phyloP scores from a whole-genome alignment of 2,113 vertebrate species.

The Corythoichthys haematopterus region DNA sequence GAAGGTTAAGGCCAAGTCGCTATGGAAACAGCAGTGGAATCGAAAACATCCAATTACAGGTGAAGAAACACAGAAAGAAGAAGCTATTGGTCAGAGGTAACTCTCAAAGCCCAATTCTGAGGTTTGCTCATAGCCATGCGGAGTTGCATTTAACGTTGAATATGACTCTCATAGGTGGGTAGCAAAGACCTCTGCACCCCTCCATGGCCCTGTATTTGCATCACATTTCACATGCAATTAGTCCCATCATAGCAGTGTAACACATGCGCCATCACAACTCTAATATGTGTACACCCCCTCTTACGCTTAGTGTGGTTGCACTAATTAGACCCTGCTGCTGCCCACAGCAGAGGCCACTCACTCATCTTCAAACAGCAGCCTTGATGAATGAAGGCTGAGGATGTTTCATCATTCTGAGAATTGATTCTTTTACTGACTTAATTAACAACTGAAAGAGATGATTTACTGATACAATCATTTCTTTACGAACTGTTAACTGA shows the following conservation, averaged over 20 bases:
- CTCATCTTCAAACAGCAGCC: constrained; percentile 8
- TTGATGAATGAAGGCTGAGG: too few relatives aligned
- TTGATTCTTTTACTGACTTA: too few relatives aligned
- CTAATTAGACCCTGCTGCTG: constrained; percentile 43
- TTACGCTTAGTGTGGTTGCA: constrained; percentile 33
- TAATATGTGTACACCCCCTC: constrained; percentile 31
- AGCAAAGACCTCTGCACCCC: not conserved
- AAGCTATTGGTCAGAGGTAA: constrained; percentile 31
- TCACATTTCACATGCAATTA: constrained; percentile 42
- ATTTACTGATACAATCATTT: too few relatives aligned
- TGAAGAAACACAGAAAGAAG: constrained; percentile 1
- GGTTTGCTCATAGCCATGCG: constrained; percentile 6
- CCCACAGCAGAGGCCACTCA: constrained; percentile 29
- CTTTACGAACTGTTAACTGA: too few relatives aligned
- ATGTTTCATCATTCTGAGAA: too few relatives aligned
- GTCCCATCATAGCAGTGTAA: constrained; percentile 23
- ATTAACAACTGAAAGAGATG: too few relatives aligned
- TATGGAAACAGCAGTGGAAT: constrained; percentile 63
- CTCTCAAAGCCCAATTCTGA: not conserved
- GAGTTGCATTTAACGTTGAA: constrained; percentile 5
- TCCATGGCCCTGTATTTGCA: not conserved
- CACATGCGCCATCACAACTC: constrained; percentile 1
- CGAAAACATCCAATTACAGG: constrained; percentile 52
- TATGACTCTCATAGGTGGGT: constrained; percentile 33
- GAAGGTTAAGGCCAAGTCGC: constrained; percentile 56